Conservation (phyloP, 37 sponge, comb jelly and placozoan genomes). For the Diacarnus erythraeanus region DNA sequence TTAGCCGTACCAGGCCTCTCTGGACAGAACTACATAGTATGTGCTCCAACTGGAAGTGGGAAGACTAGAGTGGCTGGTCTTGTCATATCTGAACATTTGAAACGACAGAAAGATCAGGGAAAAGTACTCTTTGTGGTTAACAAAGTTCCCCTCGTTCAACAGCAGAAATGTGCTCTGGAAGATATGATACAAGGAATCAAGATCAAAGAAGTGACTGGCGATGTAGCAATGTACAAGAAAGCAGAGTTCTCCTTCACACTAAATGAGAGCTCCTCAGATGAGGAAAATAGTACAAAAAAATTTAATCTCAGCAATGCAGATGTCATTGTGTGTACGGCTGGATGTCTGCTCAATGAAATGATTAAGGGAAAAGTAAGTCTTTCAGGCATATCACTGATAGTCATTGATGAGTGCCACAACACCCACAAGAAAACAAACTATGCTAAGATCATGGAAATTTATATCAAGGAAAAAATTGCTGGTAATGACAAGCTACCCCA, state of each 20-base stretch:
- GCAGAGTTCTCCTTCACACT: not conserved
- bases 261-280: not conserved
- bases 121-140: slow-evolving; percentile 60
- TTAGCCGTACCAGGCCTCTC: slow-evolving; percentile 61
- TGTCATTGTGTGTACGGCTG: slow-evolving; percentile 69
- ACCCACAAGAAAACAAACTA: slow-evolving; percentile 55
- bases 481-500: slow-evolving; percentile 33
- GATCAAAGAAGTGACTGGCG: slow-evolving; percentile 48
- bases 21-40: slow-evolving; percentile 70
- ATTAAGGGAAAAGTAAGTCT: slow-evolving; percentile 14
- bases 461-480: slow-evolving; percentile 40
- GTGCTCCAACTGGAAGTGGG: slow-evolving; percentile 76
- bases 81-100: slow-evolving; percentile 53
- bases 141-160: slow-evolving; percentile 55
- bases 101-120: slow-evolving; percentile 4
- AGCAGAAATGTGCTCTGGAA: slow-evolving; percentile 55
- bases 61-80: slow-evolving; percentile 68
- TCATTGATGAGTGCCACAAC: slow-evolving; percentile 94
- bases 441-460: slow-evolving; percentile 57
- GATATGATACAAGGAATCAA: slow-evolving; percentile 30
- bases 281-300: not conserved
- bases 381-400: slow-evolving; percentile 57
- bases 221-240: slow-evolving; percentile 6
- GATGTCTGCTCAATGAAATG: slow-evolving; percentile 46
- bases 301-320: slow-evolving; percentile 19